A percentile compares a stretch with the other conserved stretches of the same genome.
phyloP scores from a whole-genome alignment of 1,140 invertebrate genomes.

The Harpegnathos saltator region DNA sequence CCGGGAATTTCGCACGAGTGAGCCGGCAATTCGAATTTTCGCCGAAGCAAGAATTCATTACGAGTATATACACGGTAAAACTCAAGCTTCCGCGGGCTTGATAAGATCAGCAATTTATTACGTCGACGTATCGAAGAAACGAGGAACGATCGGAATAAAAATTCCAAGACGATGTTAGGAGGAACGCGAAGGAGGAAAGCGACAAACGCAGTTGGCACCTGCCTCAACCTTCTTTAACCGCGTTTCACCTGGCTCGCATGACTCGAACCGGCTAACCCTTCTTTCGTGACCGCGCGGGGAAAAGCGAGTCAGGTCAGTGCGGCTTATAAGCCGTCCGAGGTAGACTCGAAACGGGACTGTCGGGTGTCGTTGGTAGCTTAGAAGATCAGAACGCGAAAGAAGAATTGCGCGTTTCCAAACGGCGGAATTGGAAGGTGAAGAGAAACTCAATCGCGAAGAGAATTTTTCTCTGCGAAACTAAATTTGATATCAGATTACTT shows the following conservation, averaged over 20 bases:
- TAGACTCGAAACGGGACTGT: background rate
- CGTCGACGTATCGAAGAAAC: background rate
- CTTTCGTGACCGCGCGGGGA: constrained; percentile 19
- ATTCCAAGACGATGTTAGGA: constrained; percentile 5
- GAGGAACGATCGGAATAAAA: background rate
- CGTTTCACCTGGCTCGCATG: constrained; percentile 41
- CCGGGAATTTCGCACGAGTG: constrained; percentile 6
- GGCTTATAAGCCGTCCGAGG: constrained; percentile 46
- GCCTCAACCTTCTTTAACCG: constrained; percentile 36
- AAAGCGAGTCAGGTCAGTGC: constrained; percentile 52
- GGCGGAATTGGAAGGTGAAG: no score
- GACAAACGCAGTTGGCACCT: constrained; percentile 36
- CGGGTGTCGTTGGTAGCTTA: no score
- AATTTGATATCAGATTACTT: no score
- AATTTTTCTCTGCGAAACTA: no score
- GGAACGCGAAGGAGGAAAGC: background rate
- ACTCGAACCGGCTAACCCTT: background rate
- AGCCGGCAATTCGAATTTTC: constrained; percentile 25
- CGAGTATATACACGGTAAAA: background rate
- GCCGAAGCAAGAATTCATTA: background rate
- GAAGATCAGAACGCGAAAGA: background rate
- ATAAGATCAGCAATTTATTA: background rate
- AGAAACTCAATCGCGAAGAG: no score
- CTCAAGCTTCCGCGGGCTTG: background rate
- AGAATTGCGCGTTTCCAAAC: no score